phyloP scores from a whole-genome alignment of 2,113 vertebrate species.

The Brienomyrus brachyistius region DNA sequence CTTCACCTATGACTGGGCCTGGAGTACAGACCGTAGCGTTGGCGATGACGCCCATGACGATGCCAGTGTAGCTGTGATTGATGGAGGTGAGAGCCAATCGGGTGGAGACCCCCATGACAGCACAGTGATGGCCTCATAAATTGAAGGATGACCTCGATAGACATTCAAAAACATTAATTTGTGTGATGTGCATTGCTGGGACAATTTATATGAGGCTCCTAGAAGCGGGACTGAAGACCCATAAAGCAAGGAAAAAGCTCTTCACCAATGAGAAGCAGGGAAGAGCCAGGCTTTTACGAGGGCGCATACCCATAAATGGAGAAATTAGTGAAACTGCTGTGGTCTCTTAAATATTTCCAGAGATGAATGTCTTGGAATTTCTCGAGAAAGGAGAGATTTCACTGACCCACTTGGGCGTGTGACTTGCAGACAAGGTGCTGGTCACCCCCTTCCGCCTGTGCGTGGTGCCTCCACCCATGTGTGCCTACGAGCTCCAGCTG shows the following conservation, averaged over 20 bases:
- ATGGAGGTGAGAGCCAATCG: slow-evolving; percentile 70
- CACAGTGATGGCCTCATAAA: neutral
- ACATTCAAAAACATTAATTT: neutral
- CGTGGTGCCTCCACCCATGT: slow-evolving; percentile 87
- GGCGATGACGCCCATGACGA: slow-evolving; percentile 55
- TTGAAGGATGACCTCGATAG: neutral
- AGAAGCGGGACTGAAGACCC: no score
- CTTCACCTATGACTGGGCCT: slow-evolving; percentile 81
- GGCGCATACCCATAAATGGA: neutral
- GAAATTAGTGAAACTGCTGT: neutral
- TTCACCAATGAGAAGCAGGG: neutral
- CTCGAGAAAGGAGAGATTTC: neutral
- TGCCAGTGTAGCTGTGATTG: slow-evolving; percentile 85
- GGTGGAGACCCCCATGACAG: neutral
- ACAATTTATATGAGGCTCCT: no score
- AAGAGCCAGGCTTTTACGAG: neutral
- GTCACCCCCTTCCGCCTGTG: slow-evolving; percentile 78
- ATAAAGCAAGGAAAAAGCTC: neutral
- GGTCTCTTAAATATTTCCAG: neutral
- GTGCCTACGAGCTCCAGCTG: slow-evolving; percentile 72
- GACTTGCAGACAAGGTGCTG: slow-evolving; percentile 70
- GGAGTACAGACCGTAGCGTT: slow-evolving; percentile 69
- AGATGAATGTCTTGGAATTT: neutral
- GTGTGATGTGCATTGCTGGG: neutral
- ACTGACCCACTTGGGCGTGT: neutral